Evolutionary conservation across 2,888 invertebrate species (phyloP), one percentile per base, ranked within the genome.

Genomic region (Drosophila setosimentum): DNA sequence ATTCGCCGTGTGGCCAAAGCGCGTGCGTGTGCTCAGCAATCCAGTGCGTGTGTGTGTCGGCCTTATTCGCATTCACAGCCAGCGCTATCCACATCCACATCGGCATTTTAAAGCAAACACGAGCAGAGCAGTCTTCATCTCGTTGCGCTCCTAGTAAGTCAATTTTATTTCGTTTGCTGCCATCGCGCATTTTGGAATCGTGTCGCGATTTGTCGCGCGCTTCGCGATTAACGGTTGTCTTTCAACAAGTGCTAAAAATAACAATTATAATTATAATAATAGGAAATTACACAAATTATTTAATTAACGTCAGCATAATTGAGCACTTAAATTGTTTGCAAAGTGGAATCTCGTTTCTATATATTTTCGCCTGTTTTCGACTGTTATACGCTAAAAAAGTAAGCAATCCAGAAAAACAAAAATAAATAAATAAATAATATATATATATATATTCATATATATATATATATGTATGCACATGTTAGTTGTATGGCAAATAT

Each of bases 141-240:
- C 83, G 85, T 55, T 37, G 73, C 80, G 90, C 71, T 76, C 73
- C 88, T 68, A 77, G 85, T 85, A 87, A 85, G 90, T 86, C 76
- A 68, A 68, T 57, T 33, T 27, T 50, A 18, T 42, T 48, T 32
- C 48, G 63, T 21, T n/a, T 18, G 50, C 29, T 29, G 11, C 11
- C 51, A 40, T 61, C 45, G 62, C 37, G 37, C 59, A 49, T 69
- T 59, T 55, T 37, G 73, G 32, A 50, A 58, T n/a, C 57, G 61
- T 49, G 48, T 48, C 51, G 72, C 57, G 54, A 37, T 53, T 63
- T 55, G 21, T 53, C 37, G 76, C 64, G 57, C 53, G 45, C 51
- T 53, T 32, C 24, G 50, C 54, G 59, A 30, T 48, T 67, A 61
- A 74, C 79, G 63, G 74, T 67, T 60, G 40, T 58, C 61, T 35